phyloP scores from a whole-genome alignment of 2,888 invertebrate genomes.

The Merodon equestris region DNA sequence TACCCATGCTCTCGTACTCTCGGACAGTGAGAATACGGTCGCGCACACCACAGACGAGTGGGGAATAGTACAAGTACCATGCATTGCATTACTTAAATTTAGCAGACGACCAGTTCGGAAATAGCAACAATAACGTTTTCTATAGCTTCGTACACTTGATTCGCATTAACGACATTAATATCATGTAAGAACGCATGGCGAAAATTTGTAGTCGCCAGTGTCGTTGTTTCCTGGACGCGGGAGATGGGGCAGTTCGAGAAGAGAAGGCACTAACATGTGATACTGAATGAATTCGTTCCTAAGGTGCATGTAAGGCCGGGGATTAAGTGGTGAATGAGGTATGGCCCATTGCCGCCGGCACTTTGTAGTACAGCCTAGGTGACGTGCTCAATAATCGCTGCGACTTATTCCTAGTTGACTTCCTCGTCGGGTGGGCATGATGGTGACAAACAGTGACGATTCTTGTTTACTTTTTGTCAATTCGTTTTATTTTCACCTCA shows the following conservation, averaged over 20 bases:
- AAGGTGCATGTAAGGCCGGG: conserved; percentile 17
- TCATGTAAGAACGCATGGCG: conserved; percentile 56
- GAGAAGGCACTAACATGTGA: conserved; percentile 25
- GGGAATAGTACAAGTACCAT: not conserved
- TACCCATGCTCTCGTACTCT: not conserved
- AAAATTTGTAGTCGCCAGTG: too few species aligned
- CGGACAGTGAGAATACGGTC: conserved; percentile 15
- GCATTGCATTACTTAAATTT: conserved; percentile 24
- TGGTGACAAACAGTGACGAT: conserved; percentile 4
- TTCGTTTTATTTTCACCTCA: conserved; percentile 28
- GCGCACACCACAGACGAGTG: too few species aligned
- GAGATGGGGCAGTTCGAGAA: not conserved
- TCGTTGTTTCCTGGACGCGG: conserved; percentile 9
- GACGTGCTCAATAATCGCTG: too few species aligned
- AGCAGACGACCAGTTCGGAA: conserved; percentile 29
- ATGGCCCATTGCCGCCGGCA: too few species aligned
- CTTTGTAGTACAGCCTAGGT: not conserved
- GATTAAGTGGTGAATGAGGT: conserved; percentile 26
- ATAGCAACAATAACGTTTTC: conserved; percentile 42
- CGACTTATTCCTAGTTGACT: not conserved
- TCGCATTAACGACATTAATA: conserved; percentile 61
- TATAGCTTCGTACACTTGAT: conserved; percentile 55
- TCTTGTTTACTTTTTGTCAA: conserved; percentile 33
- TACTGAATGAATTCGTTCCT: conserved; percentile 48
- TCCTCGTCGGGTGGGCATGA: not conserved